Base-by-base conservation (phyloP, 2,888 invertebrate genomes). In the Lucinisca nassula region DNA sequence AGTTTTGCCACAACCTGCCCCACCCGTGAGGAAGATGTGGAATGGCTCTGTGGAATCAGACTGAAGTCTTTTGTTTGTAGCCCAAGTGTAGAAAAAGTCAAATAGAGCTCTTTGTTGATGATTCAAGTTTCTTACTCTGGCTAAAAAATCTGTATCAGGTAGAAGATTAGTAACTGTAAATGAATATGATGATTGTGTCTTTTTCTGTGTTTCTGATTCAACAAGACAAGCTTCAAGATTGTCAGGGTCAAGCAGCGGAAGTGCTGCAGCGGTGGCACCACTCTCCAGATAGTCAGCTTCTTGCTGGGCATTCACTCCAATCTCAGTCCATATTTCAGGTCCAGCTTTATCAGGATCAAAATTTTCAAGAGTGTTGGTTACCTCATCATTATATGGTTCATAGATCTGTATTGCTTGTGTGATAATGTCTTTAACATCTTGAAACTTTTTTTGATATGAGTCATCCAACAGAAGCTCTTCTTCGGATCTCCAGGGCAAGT, bases 401-500 rank as follows among this genome's bases (percentile, higher is more conserved):
- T 72, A 83, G 21, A 21, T 37, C 38, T 70, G 24, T 12, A 80
- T 80, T 2, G 14, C 78, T 10, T 12, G 30, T 4, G 30, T 0
- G 30, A 87, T 75, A 10, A 38, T 37, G 32, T 67, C 8, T 67
- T 67, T 67, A 17, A 21, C 35, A 35, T 67, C 35, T 67, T 67
- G 35, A 67, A 67, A 67, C 35, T 35, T 67, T 67, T 67, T 32
- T 6, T 35, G 17, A 67, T 67, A 67, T 67, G 67, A 67, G 12
- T 12, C 35, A 35, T 67, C 6, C 32, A 67, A 35, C 17, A 35
- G 67, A 35, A 67, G 32, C 4, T 89, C 74, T 21, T 67, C 49
- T 61, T 89, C 89, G 14, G 0, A 14, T 40, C 82, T 78, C 89
- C 89, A 89, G 37, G 85, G 89, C 1, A 70, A 14, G n/a, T 89